Evolutionary conservation across 2,113 vertebrate genomes (phyloP).

Genomic region (Percopsis transmontana): DNA sequence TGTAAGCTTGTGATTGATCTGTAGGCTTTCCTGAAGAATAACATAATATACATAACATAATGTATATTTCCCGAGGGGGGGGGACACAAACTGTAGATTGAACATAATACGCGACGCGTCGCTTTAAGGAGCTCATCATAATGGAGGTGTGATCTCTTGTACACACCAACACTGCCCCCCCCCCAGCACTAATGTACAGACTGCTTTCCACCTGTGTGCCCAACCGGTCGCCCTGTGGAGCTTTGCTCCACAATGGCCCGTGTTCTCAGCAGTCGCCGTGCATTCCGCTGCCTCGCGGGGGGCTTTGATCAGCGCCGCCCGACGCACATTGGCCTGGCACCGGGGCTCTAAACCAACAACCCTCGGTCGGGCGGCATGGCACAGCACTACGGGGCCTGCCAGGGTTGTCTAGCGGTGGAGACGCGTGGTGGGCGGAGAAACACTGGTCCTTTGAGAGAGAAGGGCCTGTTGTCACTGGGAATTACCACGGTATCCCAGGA

Average conservation of each 20-base stretch:
- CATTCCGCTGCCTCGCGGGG: constrained; percentile 85
- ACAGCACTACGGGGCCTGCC: constrained; percentile 89
- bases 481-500: constrained; percentile 90
- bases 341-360: constrained; percentile 92
- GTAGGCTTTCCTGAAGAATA: too few relatives aligned
- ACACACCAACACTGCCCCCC: too few relatives aligned
- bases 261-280: constrained; percentile 86
- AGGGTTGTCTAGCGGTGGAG: constrained; percentile 93
- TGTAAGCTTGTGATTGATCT: too few relatives aligned
- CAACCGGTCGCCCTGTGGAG: too few relatives aligned
- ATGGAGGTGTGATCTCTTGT: too few relatives aligned
- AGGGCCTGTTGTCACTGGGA: constrained; percentile 83
- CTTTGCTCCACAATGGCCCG: constrained; percentile 82
- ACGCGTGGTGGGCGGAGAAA: constrained; percentile 91
- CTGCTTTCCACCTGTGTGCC: constrained; percentile 73
- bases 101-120: too few relatives aligned
- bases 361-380: constrained; percentile 68
- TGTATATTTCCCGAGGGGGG: too few relatives aligned
- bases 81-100: too few relatives aligned
- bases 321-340: constrained; percentile 97
- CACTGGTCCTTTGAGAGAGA: constrained; percentile 97
- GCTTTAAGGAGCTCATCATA: neutral
- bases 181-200: constrained; percentile 59
- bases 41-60: too few relatives aligned
- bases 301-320: constrained; percentile 95